Evolutionary conservation across 1,140 invertebrate species (phyloP), one percentile per base, ranked within the genome.

Genomic region (Neotoxoptera formosana): DNA sequence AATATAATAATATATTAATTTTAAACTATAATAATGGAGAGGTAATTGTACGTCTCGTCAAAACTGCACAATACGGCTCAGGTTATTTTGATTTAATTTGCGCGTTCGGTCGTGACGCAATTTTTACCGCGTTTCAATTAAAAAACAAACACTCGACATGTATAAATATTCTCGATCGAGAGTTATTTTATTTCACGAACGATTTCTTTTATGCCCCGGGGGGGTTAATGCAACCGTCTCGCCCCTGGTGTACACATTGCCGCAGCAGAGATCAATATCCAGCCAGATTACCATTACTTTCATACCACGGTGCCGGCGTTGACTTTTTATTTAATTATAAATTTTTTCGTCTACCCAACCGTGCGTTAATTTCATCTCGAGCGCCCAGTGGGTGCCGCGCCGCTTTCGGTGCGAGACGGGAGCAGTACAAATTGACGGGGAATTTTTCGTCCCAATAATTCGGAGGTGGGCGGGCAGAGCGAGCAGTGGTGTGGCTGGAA

Each of bases 251-350:
- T 45, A 17, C 45, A 87, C 86, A 47, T 25, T 47, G 84, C 36
- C 36, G 84, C 45, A 87, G 45, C 84, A n/a, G 84, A 47, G 86
- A 87, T 87, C 86, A 47, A 87, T 87, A 87, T n/a, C 86, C 47
- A 30, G 30, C 14, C 47, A 21, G 30, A n/a, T 87, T 48, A 87
- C 47, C 86, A 87, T 87, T 87, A 87, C 84, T 45, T 47, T 47
- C 84, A 48, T 87, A 48, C 86, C 45, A 48, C 45, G 17, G 86
- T n/a, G 30, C 30, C 47, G 86, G 30, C 23, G 84, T 87, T 87
- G 47, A 87, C 47, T 91, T 91, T 47, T 91, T 91, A 91, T 91
- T 91, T 91, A 91, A 91, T 91, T 91, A 91, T 45, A 76, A 30
- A 47, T 67, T 91, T 90, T 90, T 90, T 67, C 56, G 86, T 53